Base-by-base conservation (phyloP, 2,888 invertebrate species). In the Pelosia muscerda region DNA sequence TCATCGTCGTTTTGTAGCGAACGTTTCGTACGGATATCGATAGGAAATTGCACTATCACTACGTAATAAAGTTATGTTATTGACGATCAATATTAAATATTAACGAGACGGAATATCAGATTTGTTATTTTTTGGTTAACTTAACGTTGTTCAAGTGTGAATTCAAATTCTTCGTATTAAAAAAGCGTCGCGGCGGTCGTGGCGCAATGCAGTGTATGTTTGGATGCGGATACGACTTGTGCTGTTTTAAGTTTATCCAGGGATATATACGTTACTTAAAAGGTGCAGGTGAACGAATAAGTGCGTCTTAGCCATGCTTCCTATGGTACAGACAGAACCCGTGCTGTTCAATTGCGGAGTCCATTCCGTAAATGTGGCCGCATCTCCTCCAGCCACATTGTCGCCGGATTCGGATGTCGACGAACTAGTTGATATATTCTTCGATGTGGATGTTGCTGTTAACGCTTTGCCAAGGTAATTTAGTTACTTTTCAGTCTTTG, bases 151-250 rank as follows among this genome's bases (percentile, higher is more conserved):
- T 75, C 67, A 72, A 81, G 85, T 84, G 82, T 76, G 75, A 72
- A 77, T 86, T 83, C 83, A 78, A 86, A 86, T 83, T 72, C 77
- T 82, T 77, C 71, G 70, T 71, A 74, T 66, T 82, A 83, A 90
- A 87, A 90, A 87, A 88, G 89, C 91, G 90, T 90, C 91, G 90
- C 91, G 88, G 87, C 85, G 86, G 89, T 88, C 88, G 93, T 94
- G 94, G 94, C 93, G 94, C 94, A 94, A 94, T 95, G 94, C 94
- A 92, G 94, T 93, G 93, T 92, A 91, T 93, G 91, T 93, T 93
- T 90, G 87, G 89, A 88, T 90, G 89, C 89, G 90, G 88, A 90
- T 90, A 91, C 85, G 83, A 88, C 87, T 86, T 88, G 90, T 92
- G 92, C 88, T 86, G 83, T 91, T 89, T 86, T 81, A 88, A 89